Evolutionary conservation across 2,888 invertebrate species (phyloP).

Genomic region (Ganaspis brasiliensis): DNA sequence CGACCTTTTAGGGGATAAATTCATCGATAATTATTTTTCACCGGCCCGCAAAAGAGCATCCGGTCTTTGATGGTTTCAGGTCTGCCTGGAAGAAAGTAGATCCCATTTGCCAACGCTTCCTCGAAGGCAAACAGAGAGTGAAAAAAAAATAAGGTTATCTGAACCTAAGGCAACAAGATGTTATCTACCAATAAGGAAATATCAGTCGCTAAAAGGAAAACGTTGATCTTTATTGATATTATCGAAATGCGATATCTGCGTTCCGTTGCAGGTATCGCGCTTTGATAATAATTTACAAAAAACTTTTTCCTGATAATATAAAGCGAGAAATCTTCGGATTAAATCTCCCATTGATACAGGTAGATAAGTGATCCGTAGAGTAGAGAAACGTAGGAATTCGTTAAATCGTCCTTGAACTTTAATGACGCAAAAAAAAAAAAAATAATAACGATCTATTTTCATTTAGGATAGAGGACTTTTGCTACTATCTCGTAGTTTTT

Average conservation of each 20-base stretch:
- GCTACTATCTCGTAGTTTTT: constrained; percentile 41
- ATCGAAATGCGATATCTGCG: neutral
- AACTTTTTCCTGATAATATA: constrained; percentile 12
- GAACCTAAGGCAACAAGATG: no score
- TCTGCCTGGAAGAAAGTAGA: constrained; percentile 32
- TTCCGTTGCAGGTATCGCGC: neutral
- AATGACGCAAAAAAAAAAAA: constrained; percentile 42
- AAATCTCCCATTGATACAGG: constrained; percentile 36
- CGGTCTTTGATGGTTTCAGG: constrained; percentile 18
- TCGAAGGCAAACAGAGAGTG: neutral
- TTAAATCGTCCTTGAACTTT: constrained; percentile 43
- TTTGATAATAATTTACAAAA: neutral
- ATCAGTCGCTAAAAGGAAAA: constrained; percentile 13
- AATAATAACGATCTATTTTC: constrained; percentile 43
- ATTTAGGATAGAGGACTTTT: constrained; percentile 43
- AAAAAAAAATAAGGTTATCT: neutral
- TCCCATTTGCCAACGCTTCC: constrained; percentile 32
- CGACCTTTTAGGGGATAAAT: constrained; percentile 31
- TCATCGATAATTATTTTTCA: constrained; percentile 34
- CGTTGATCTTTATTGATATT: neutral
- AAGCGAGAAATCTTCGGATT: constrained; percentile 36
- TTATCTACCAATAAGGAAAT: no score
- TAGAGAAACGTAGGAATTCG: constrained; percentile 43
- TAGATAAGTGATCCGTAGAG: constrained; percentile 41
- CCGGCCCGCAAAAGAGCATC: constrained; percentile 1